Evolutionary conservation across 1,140 invertebrate genomes (phyloP).

Genomic region (Bombus confusus): DNA sequence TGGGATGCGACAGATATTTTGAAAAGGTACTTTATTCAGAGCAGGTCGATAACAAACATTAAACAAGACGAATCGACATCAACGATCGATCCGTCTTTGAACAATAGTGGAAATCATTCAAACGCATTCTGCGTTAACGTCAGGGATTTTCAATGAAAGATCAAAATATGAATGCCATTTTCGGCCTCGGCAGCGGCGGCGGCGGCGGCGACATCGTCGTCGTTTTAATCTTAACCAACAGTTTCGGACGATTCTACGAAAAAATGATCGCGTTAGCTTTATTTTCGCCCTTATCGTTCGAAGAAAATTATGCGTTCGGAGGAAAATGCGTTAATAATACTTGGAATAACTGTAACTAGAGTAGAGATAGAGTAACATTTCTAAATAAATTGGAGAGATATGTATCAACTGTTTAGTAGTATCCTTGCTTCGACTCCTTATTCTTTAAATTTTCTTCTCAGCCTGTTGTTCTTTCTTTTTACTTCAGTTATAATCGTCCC

Average conservation of each 20-base stretch:
- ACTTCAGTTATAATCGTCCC: not conserved
- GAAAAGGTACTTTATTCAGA: constrained; percentile 33
- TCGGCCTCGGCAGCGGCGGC: not conserved
- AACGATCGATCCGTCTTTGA: not conserved
- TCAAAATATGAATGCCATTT: not conserved
- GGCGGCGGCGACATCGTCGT: not conserved
- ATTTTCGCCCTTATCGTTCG: not conserved
- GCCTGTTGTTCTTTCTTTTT: not conserved
- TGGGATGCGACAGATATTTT: not conserved
- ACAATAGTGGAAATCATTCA: not conserved
- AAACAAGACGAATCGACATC: not conserved
- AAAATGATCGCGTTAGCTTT: not conserved
- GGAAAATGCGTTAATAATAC: not conserved
- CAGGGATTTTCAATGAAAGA: not conserved
- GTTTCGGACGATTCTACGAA: not conserved
- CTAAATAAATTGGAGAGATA: constrained; percentile 4
- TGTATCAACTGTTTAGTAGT: not conserved
- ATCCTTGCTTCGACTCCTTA: too few relatives aligned
- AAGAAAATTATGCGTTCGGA: not conserved
- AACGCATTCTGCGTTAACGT: not conserved
- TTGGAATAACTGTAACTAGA: not conserved
- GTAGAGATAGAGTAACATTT: not conserved
- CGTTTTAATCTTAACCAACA: not conserved
- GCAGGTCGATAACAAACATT: not conserved
- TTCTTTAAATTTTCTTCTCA: not conserved